Conservation (phyloP, 2,888 invertebrate genomes). For the Raillietiella orientalis region DNA sequence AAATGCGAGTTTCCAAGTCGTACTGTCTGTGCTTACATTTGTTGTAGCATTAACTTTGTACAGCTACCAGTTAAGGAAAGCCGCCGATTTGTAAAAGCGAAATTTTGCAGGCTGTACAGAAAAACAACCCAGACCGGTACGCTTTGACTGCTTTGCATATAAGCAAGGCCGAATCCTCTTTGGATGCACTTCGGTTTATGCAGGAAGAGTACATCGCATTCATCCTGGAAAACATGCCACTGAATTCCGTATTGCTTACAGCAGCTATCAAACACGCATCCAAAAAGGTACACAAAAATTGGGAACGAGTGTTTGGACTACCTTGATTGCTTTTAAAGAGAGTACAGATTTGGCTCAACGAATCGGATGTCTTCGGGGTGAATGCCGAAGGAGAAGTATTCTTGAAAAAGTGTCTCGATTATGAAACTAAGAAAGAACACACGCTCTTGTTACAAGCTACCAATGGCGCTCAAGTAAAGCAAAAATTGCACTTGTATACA, state of each 20-base stretch:
- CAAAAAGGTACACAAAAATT: constrained; percentile 13
- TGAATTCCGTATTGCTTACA: constrained; percentile 34
- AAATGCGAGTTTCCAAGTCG: too few species aligned
- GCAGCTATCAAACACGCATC: constrained; percentile 26
- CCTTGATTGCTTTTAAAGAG: constrained; percentile 15
- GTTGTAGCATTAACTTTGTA: too few species aligned
- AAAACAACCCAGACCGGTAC: constrained; percentile 59
- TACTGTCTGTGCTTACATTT: too few species aligned
- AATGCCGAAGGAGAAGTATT: constrained; percentile 45
- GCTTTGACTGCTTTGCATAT: constrained; percentile 49
- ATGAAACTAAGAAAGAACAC: constrained; percentile 29
- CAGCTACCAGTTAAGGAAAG: too few species aligned
- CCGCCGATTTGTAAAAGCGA: too few species aligned
- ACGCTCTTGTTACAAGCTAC: constrained; percentile 47
- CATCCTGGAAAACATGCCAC: constrained; percentile 38
- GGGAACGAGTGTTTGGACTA: background rate
- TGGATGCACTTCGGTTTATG: constrained; percentile 26
- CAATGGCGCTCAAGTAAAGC: constrained; percentile 33
- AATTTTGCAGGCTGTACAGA: constrained; percentile 34
- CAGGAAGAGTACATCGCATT: constrained; percentile 31
- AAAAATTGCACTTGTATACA: constrained; percentile 1
- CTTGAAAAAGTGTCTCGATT: constrained; percentile 37
- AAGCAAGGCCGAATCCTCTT: constrained; percentile 19
- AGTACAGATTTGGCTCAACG: constrained; percentile 34
- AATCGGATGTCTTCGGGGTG: constrained; percentile 26